Percentiles rank a stretch among this genome's conserved stretches.
Conservation (phyloP, 2,888 invertebrate species). For the Orthonevra nobilis region DNA sequence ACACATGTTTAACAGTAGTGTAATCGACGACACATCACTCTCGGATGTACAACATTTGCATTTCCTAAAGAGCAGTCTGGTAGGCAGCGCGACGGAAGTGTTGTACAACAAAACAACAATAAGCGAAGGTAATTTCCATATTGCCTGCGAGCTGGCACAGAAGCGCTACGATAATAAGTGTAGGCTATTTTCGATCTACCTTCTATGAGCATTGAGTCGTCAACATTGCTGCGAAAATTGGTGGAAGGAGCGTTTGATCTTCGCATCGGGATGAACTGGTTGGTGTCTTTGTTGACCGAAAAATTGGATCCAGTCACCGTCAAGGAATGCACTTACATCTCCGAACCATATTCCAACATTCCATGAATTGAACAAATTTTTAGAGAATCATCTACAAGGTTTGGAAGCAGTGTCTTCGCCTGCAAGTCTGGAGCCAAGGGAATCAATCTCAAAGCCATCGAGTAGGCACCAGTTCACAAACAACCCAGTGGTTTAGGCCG, state of each 20-base stretch:
- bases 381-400: slow-evolving; percentile 30
- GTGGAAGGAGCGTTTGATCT: no score
- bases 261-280: no score
- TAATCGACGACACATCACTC: neutral
- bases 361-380: neutral
- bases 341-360: slow-evolving; percentile 24
- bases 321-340: slow-evolving; percentile 29
- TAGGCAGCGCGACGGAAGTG: slow-evolving; percentile 33
- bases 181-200: slow-evolving; percentile 7
- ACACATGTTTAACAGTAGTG: slow-evolving; percentile 1
- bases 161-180: slow-evolving; percentile 45
- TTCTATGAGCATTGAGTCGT: slow-evolving; percentile 12
- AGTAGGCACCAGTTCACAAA: neutral
- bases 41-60: slow-evolving; percentile 30
- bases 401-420: slow-evolving; percentile 9
- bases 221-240: no score
- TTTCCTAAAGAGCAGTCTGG: slow-evolving; percentile 30
- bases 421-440: neutral
- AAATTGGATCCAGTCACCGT: no score
- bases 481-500: no score
- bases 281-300: slow-evolving; percentile 12
- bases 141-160: slow-evolving; percentile 36
- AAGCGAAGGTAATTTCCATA: slow-evolving; percentile 34
- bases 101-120: slow-evolving; percentile 24
- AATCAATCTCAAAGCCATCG: neutral